These are phyloP conservation scores for Thalassarche chlororhynchos DNA, from an alignment of 2,113 vertebrate species.

Conservation along the genomic window DNA sequence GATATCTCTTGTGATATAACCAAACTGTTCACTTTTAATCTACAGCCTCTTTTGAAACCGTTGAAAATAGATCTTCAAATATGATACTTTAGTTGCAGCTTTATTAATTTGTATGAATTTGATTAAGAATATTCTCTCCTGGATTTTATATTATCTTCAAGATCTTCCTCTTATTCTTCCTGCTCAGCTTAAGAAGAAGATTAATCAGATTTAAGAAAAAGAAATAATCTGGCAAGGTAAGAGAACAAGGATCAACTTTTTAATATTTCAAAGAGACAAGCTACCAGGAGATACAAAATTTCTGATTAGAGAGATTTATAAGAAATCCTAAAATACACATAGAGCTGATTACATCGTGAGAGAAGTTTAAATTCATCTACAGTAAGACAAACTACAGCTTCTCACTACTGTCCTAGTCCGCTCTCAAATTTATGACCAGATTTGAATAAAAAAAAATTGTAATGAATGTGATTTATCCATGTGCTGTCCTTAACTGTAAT, in stretches of 20 bases:
- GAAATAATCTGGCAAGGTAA: slow-evolving; percentile 41
- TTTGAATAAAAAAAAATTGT: not conserved
- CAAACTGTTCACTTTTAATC: slow-evolving; percentile 42
- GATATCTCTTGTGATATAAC: slow-evolving; percentile 43
- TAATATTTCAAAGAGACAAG: slow-evolving; percentile 36
- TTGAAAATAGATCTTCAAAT: slow-evolving; percentile 48
- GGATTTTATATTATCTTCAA: slow-evolving; percentile 56
- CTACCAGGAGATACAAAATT: not conserved
- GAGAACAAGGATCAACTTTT: slow-evolving; percentile 56
- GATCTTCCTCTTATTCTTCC: slow-evolving; percentile 54
- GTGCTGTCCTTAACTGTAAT: not conserved
- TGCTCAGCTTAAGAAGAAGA: slow-evolving; percentile 35
- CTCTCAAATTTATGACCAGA: not conserved
- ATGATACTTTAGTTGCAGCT: slow-evolving; percentile 9
- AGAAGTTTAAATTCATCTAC: not conserved
- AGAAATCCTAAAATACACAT: slow-evolving; percentile 55
- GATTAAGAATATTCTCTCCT: slow-evolving; percentile 53
- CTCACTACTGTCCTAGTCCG: not conserved
- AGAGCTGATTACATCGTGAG: not conserved
- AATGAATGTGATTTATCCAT: not conserved
- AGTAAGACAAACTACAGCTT: not conserved
- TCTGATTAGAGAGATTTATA: slow-evolving; percentile 51
- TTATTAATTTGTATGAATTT: slow-evolving; percentile 39
- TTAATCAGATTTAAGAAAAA: slow-evolving; percentile 43
- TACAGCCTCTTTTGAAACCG: slow-evolving; percentile 32